phyloP scores from a whole-genome alignment of 2,888 invertebrate genomes.

The Lasius platythorax region DNA sequence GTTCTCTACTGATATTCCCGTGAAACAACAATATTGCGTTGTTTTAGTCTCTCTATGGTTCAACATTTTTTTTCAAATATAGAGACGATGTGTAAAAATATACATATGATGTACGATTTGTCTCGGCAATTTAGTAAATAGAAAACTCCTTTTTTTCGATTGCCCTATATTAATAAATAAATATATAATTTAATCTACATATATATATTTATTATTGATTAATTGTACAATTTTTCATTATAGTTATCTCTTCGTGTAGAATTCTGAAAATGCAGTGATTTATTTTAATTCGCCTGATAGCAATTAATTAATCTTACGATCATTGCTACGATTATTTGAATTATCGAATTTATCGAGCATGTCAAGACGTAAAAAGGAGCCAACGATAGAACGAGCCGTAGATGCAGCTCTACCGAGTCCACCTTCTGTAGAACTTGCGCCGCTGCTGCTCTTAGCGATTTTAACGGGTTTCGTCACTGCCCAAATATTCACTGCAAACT shows the following conservation, averaged over 20 bases:
- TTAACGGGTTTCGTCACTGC: conserved; percentile 91
- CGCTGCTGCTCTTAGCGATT: conserved; percentile 77
- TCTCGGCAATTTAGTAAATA: neutral
- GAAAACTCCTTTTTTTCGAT: neutral
- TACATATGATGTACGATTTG: neutral
- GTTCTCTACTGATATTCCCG: neutral
- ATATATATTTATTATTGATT: neutral
- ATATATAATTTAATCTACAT: neutral
- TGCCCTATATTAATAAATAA: neutral
- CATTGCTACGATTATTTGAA: conserved; percentile 73
- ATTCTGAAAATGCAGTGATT: neutral
- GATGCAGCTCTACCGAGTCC: conserved; percentile 78
- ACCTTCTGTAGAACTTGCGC: conserved; percentile 71
- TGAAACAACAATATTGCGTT: neutral
- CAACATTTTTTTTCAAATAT: neutral
- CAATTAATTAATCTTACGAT: conserved; percentile 73
- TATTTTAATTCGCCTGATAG: neutral
- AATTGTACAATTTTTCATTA: neutral
- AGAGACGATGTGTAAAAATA: neutral
- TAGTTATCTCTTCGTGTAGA: neutral
- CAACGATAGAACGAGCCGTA: conserved; percentile 79
- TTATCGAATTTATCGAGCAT: conserved; percentile 81
- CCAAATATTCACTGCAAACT: conserved; percentile 91
- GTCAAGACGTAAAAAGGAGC: conserved; percentile 82
- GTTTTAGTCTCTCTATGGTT: neutral